Conservation (phyloP, 2,888 invertebrate species). For the Dryococelus australis region DNA sequence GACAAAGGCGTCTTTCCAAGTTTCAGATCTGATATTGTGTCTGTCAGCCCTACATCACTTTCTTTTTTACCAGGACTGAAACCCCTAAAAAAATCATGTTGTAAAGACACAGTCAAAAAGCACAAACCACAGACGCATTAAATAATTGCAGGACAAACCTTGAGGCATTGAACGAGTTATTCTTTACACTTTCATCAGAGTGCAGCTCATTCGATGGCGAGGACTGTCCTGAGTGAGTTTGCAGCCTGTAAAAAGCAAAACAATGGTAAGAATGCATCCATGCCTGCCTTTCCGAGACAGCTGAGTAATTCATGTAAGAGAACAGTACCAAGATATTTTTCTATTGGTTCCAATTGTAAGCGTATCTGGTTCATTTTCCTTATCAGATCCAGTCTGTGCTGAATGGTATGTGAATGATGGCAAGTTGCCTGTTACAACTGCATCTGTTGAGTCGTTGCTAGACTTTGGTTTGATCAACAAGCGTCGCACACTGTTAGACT, state of each 20-base stretch:
- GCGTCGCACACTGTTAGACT: constrained; percentile 71
- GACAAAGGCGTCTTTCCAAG: constrained; percentile 34
- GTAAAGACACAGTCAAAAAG: too few relatives aligned
- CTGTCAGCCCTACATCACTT: constrained; percentile 53
- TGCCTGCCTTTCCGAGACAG: not conserved
- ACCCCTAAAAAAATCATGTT: not conserved
- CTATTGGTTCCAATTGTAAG: not conserved
- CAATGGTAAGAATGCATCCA: not conserved
- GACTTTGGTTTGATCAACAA: constrained; percentile 67
- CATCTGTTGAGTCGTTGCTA: not conserved
- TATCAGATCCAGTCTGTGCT: constrained; percentile 48
- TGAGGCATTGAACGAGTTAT: not conserved
- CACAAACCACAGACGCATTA: not conserved
- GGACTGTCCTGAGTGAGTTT: not conserved
- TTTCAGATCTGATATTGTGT: constrained; percentile 55
- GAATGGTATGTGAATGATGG: constrained; percentile 35
- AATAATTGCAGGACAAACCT: not conserved
- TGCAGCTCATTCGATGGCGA: not conserved
- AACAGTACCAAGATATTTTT: not conserved
- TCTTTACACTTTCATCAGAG: not conserved
- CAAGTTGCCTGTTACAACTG: not conserved
- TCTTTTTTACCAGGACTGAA: constrained; percentile 24
- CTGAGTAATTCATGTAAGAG: not conserved
- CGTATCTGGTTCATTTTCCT: constrained; percentile 50
- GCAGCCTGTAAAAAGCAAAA: not conserved